Percentiles rank a stretch among this genome's conserved stretches.
phyloP scores from a whole-genome alignment of 2,113 vertebrate genomes.

The Nyctibius bracteatus region DNA sequence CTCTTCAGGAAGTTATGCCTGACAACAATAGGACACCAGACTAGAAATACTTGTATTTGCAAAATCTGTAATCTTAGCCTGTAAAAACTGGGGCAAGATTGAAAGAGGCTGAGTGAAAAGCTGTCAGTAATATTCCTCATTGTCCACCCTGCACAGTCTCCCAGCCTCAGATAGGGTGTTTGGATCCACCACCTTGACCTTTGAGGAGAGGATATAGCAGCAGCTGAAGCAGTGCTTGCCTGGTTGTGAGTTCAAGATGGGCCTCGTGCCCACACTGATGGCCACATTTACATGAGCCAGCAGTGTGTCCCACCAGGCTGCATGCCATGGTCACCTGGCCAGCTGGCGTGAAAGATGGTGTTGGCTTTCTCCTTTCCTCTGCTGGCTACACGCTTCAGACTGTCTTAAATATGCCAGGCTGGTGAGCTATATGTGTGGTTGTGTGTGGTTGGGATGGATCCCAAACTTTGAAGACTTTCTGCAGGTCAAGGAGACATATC shows the following conservation, averaged over 20 bases:
- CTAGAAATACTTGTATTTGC: neutral
- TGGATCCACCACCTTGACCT: neutral
- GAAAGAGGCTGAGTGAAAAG: neutral
- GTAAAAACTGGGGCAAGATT: neutral
- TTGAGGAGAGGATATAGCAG: neutral
- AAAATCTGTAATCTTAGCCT: neutral
- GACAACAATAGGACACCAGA: neutral
- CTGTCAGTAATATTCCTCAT: neutral
- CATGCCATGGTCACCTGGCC: fast-evolving
- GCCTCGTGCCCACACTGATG: neutral
- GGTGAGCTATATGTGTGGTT: no score
- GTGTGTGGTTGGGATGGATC: neutral
- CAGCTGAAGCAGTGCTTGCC: fast-evolving
- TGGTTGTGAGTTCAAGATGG: neutral
- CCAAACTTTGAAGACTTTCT: neutral
- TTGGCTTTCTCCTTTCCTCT: neutral
- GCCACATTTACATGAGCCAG: neutral
- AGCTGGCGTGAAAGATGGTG: neutral
- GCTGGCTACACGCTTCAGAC: neutral
- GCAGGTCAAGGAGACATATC: neutral
- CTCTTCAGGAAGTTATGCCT: neutral
- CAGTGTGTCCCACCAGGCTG: fast-evolving
- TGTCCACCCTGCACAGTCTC: neutral
- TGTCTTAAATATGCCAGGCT: neutral
- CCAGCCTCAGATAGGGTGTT: neutral